A percentile compares a stretch with the other conserved stretches of the same genome.
Evolutionary conservation across 2,888 invertebrate species (phyloP).

Genomic region (Drosophila demipolita): DNA sequence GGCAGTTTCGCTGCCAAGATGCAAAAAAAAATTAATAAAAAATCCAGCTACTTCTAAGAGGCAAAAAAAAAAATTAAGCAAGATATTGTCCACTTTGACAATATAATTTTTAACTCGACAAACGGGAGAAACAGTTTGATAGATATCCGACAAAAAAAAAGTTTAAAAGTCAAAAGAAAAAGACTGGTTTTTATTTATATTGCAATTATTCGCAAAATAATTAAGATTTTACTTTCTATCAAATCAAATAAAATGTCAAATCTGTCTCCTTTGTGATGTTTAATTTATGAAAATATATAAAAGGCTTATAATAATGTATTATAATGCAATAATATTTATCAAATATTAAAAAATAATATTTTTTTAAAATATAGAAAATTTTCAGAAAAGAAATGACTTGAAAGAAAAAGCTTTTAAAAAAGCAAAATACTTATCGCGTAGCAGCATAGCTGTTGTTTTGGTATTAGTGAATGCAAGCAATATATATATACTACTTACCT

Average conservation of each 20-base stretch:
- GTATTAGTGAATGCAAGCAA: conserved; percentile 5
- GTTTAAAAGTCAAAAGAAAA: not conserved
- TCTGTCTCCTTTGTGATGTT: not conserved
- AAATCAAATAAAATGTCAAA: not conserved
- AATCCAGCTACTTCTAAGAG: not conserved
- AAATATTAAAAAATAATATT: not conserved
- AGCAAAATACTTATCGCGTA: conserved; percentile 2
- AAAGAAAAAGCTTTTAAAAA: not conserved
- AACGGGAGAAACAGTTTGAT: not conserved
- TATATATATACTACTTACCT: conserved; percentile 20
- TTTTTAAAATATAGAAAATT: not conserved
- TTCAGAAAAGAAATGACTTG: not conserved
- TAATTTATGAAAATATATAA: not conserved
- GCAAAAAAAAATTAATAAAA: not conserved
- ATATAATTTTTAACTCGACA: not conserved
- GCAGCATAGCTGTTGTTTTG: conserved; percentile 6
- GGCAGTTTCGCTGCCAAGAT: not conserved
- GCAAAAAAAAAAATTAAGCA: not conserved
- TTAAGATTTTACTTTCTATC: not conserved
- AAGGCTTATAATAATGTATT: too few species aligned
- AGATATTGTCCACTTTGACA: not conserved
- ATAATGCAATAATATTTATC: not conserved
- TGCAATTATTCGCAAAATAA: not conserved
- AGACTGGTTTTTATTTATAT: not conserved
- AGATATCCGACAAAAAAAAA: not conserved